Percentiles rank a stretch among this genome's conserved stretches.
phyloP scores from a whole-genome alignment of 1,140 invertebrate genomes.

The Neoseiulus cucumeris region DNA sequence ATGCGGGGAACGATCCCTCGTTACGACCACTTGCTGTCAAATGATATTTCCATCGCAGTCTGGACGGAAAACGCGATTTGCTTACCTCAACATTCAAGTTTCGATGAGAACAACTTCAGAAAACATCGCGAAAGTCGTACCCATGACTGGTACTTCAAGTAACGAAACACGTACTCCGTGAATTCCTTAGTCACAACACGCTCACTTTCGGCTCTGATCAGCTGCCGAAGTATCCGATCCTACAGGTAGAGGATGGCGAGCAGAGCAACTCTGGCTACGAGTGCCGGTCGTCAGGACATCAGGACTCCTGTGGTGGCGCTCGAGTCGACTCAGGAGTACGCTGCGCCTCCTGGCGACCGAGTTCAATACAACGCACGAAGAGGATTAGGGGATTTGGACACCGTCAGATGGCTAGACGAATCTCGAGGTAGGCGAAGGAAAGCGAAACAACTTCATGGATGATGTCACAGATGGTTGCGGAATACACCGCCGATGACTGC shows the following conservation, averaged over 20 bases:
- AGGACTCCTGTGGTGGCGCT: not conserved
- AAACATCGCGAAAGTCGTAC: no score
- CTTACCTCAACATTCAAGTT: no score
- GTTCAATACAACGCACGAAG: not conserved
- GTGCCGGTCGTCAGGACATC: not conserved
- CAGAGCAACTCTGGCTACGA: not conserved
- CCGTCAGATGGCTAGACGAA: not conserved
- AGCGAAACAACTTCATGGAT: not conserved
- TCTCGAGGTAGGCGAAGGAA: not conserved
- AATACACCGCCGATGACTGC: not conserved
- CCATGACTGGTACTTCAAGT: no score
- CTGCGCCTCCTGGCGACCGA: not conserved
- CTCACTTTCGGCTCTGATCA: no score
- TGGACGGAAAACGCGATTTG: no score
- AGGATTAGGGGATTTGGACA: constrained; percentile 10
- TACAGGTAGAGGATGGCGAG: constrained; percentile 11
- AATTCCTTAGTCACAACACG: no score
- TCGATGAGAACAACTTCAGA: no score
- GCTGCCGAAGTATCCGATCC: not conserved
- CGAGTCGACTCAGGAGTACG: not conserved
- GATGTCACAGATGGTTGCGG: constrained; percentile 6
- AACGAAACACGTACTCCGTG: no score
- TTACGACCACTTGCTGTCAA: no score
- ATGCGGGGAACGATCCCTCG: no score
- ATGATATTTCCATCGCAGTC: no score